These are phyloP conservation scores for Physella acuta DNA, from an alignment of 1,140 invertebrate species.

Conservation along the genomic window DNA sequence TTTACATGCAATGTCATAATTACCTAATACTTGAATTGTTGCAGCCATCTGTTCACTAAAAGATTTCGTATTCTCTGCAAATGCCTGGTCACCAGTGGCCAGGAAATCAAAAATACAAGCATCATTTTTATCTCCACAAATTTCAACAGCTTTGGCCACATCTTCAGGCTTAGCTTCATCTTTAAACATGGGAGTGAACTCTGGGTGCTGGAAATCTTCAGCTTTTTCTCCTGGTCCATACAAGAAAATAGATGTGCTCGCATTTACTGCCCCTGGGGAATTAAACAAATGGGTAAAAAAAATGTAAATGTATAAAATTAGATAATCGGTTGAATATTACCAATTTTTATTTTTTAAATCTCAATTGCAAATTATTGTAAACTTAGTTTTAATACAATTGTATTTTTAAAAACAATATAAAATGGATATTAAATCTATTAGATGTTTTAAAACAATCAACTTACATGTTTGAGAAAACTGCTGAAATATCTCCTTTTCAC, in stretches of 20 bases:
- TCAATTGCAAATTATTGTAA: too few species aligned
- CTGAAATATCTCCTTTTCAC: constrained; percentile 35
- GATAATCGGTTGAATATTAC: too few species aligned
- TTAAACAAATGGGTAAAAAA: too few species aligned
- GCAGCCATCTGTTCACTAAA: background rate
- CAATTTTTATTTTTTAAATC: too few species aligned
- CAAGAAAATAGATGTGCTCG: constrained; percentile 23
- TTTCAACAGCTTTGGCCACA: constrained; percentile 11
- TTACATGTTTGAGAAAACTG: constrained; percentile 32
- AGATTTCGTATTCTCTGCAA: constrained; percentile 24
- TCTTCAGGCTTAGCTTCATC: constrained; percentile 26
- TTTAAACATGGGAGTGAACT: constrained; percentile 30
- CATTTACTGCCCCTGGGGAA: constrained; percentile 29
- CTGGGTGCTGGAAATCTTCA: constrained; percentile 24
- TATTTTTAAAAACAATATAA: too few species aligned
- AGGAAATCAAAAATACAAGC: constrained; percentile 35
- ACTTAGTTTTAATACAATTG: too few species aligned
- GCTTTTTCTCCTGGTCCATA: constrained; percentile 25
- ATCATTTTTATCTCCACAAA: constrained; percentile 28
- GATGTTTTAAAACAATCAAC: too few species aligned
- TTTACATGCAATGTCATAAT: too few species aligned
- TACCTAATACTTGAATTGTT: background rate
- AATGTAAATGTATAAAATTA: too few species aligned
- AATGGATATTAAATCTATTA: too few species aligned
- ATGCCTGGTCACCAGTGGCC: constrained; percentile 27